Conservation (phyloP, 1,140 invertebrate species). For the Drosophila kikkawai region DNA sequence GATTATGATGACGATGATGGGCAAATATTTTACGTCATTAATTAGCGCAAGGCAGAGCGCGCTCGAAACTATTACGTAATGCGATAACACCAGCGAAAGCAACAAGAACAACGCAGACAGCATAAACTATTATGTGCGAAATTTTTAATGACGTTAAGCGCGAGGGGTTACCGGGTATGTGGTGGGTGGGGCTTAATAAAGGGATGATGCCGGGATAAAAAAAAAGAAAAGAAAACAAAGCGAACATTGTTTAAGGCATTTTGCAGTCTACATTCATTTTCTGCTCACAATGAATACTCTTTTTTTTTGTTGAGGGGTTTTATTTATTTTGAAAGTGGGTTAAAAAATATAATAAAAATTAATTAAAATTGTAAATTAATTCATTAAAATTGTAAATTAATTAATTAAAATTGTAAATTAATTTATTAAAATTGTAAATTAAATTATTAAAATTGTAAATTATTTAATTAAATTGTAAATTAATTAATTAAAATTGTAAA, state of each 20-base stretch:
- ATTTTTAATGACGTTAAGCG: conserved; percentile 66
- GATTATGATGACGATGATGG: conserved; percentile 58
- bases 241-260: conserved; percentile 40
- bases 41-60: conserved; percentile 64
- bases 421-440: too few relatives aligned
- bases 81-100: conserved; percentile 58
- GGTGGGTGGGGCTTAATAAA: conserved; percentile 28
- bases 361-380: too few relatives aligned
- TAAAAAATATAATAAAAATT: too few relatives aligned
- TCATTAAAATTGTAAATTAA: too few relatives aligned
- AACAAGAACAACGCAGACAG: conserved; percentile 33
- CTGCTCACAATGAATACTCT: conserved; percentile 3
- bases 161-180: not conserved
- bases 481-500: too few relatives aligned
- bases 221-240: conserved; percentile 40
- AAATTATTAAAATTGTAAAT: too few relatives aligned
- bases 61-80: conserved; percentile 76
- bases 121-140: conserved; percentile 68
- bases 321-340: not conserved
- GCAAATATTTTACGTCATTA: conserved; percentile 82
- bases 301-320: not conserved
- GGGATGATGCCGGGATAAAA: conserved; percentile 39
- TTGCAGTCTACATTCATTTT: conserved; percentile 13
- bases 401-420: too few relatives aligned
- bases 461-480: too few relatives aligned